Base-by-base conservation (phyloP, 2,113 vertebrate species). In the Glaucidium brasilianum region DNA sequence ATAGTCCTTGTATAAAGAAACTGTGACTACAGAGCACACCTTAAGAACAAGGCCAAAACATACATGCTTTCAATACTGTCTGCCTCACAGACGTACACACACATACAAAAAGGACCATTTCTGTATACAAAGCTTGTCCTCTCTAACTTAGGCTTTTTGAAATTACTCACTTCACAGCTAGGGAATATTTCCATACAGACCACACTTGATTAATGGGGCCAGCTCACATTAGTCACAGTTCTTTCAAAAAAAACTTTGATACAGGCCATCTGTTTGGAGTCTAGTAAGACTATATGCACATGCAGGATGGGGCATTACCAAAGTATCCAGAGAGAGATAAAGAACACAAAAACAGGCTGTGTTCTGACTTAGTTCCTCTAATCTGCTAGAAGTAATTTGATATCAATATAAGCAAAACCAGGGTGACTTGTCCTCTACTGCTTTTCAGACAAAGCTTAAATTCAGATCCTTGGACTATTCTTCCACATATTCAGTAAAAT, bases 231-330 rank as follows among this genome's bases (percentile, higher is more conserved):
- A 95, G 89, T 81, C 83, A 96, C 93, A 94, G 95, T 71, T 94
- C 86, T 96, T 94, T 94, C 72, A 91, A 78, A 80, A 84, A 89
- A 91, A 95, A 71, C 80, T 86, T 92, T 91, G 86, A 92, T 94
- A 81, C 47, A 75, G 64, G 56, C 83, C 93, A 96, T 96, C 96
- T 96, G 95, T 91, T 91, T 25, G 8, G 41, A 81, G 41, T 77
- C 56, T 55, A 66, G 76, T 86, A 79, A 81, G n/a, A 55, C 55
- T 92, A 60, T 60, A 73, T 0, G 2, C 47, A 84, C 41, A 84
- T 4, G 29, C 25, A 81, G 64, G 50, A 55, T 77, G 55, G 60
- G 84, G 76, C 20, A 35, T 71, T 84, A 91, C 64, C 30, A 62
- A 93, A 92, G 77, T 37, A 92, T 75, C 47, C 34, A 55, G 67